Base-by-base conservation (phyloP, 2,888 invertebrate species). In the Actias luna region DNA sequence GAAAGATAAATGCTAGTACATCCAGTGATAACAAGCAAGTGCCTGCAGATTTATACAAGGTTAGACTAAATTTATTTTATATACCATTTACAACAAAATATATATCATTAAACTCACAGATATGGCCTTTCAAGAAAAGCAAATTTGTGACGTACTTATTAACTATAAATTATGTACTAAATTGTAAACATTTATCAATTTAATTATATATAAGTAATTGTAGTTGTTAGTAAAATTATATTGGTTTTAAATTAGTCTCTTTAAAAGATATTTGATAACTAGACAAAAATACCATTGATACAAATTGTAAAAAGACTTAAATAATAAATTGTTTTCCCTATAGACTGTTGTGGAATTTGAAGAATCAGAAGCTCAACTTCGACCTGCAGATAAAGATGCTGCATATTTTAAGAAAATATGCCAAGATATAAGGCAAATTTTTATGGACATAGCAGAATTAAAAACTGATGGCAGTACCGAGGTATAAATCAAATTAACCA, bases 331-430 rank as follows among this genome's bases (percentile, higher is more conserved):
- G 18, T 16, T 27, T 42, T 16, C 2, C 29, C 69, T 66, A 57
- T 63, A 96, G 96, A 94, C 93, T 79, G 95, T 95, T 31, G 94
- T 95, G 36, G 93, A 94, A 65, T 95, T 94, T 75, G 97, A 97
- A 84, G 97, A 97, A 80, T 92, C 94, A 31, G 96, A 96, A 88
- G 95, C 96, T 0, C 87, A 93, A 61, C 84, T 91, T 60, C 89
- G 96, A 57, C 93, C 95, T 52, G 94, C 95, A 1, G 94, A 95
- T 60, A 93, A 93, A 70, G 97, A 97, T 87, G 94, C 95, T 1
- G 83, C 88, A 66, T 87, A 94, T 27, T 97, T 96, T 77, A 93
- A 94, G 70, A 93, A 94, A 64, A 94, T 95, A 29, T 97, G 97
- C 79, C 94, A 94, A 65, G 94, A 95, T 69, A 94, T 98, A 46